Base-by-base conservation (phyloP, 2,888 invertebrate genomes). In the Palloptera scutellata region DNA sequence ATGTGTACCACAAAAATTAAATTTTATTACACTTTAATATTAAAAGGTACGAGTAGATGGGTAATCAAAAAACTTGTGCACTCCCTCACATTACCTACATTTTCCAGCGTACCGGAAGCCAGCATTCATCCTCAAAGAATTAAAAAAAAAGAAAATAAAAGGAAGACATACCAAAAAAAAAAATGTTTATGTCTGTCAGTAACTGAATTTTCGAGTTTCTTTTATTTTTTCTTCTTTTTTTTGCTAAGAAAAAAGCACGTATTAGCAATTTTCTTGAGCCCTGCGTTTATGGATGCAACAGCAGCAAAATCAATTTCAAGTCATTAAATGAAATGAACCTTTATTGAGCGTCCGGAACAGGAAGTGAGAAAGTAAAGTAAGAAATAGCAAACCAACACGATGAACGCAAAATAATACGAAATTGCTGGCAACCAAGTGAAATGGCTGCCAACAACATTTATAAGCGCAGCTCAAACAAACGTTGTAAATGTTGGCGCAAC, bases 321-420 rank as follows among this genome's bases (percentile, higher is more conserved):
- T 79, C 79, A 79, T 79, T 79, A 79, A 79, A 77, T 74, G 76
- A 79, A 79, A 79, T 79, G 77, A 79, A 78, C 78, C 79, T 77
- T 73, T 78, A 79, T 79, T 76, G 73, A 71, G 72, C 68, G 61
- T n/a, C 53, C 17, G 12, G 19, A 43, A 20, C n/a, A 11, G 15
- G 8, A 15, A 30, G 15, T 40, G 43, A 52, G 20, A 52, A 51
- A 48, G 41, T 45, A 40, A 54, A 41, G n/a, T 40, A 57, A 57
- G 40, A 52, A 8, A 17, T 41, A 64, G 58, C 17, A 1, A 40
- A 48, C 40, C 40, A 17, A 13, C 41, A 20, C 57, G 15, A 52
- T 11, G 20, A 51, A 43, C 40, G 30, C 48, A 57, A 57, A 51
- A 64, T 15, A 52, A 58, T 41, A 43, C 58, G 55, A 40, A 54